Percentiles rank a stretch among this genome's conserved stretches.
Evolutionary conservation across 2,797 vertebrate genomes (phyloP).

Genomic region (Artibeus lituratus): DNA sequence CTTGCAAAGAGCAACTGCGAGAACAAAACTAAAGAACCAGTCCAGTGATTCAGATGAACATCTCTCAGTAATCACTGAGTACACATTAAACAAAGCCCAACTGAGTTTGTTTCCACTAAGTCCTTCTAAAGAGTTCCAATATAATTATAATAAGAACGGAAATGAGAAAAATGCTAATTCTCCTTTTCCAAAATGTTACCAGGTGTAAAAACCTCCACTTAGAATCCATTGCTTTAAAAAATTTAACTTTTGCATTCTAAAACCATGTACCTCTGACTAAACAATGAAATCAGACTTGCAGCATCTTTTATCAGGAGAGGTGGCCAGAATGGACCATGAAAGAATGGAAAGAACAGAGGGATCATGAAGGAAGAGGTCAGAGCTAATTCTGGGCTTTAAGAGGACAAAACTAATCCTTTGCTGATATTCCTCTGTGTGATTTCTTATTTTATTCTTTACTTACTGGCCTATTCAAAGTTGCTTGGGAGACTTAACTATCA

Average conservation of each 20-base stretch:
- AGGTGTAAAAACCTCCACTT: neutral
- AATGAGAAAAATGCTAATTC: neutral
- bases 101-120: neutral
- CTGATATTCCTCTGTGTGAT: neutral
- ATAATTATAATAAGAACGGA: neutral
- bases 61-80: neutral
- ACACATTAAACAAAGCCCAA: neutral
- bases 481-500: neutral
- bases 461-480: neutral
- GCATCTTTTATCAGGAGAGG: neutral
- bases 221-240: neutral
- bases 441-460: conserved; percentile 14
- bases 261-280: neutral
- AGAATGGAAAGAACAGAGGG: neutral
- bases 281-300: neutral
- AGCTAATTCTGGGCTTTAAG: neutral
- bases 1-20: neutral
- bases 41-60: neutral
- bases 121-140: neutral
- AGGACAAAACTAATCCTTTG: neutral
- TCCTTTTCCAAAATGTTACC: neutral
- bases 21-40: neutral
- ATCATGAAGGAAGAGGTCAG: neutral
- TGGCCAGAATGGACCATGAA: neutral
- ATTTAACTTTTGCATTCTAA: neutral